phyloP scores from a whole-genome alignment of 2,113 vertebrate species.

The Cardinalis cardinalis region DNA sequence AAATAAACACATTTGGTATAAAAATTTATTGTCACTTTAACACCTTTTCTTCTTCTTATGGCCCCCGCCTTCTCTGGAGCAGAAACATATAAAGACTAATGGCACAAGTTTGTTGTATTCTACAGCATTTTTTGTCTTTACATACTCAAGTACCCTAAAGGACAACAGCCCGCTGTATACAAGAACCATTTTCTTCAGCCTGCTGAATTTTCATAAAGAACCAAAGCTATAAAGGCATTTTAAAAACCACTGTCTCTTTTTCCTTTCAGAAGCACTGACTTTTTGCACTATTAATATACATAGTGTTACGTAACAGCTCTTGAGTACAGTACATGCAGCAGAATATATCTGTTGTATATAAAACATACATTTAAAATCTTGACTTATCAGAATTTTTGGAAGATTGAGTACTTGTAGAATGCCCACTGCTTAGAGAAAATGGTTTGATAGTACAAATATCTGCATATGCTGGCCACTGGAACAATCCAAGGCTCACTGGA shows the following conservation, averaged over 20 bases:
- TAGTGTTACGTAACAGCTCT: constrained; percentile 78
- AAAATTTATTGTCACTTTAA: constrained; percentile 87
- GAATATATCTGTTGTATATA: constrained; percentile 77
- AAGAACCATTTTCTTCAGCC: constrained; percentile 81
- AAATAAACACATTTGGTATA: constrained; percentile 88
- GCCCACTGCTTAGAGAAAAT: constrained; percentile 77
- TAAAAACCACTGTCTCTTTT: constrained; percentile 73
- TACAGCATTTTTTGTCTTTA: constrained; percentile 73
- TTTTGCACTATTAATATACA: constrained; percentile 78
- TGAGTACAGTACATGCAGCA: constrained; percentile 81
- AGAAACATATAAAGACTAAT: constrained; percentile 83
- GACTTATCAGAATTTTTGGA: constrained; percentile 68
- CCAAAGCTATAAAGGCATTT: constrained; percentile 80
- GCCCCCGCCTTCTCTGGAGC: constrained; percentile 77
- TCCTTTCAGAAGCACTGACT: constrained; percentile 70
- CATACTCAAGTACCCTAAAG: constrained; percentile 76
- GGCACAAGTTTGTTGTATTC: constrained; percentile 71
- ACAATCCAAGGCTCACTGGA: constrained; percentile 73
- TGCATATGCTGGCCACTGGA: constrained; percentile 75
- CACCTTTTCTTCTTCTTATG: constrained; percentile 63
- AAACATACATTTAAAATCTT: constrained; percentile 78
- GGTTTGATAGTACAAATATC: constrained; percentile 74
- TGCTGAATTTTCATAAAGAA: constrained; percentile 84
- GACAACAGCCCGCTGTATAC: constrained; percentile 78
- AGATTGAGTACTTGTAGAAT: constrained; percentile 73